Base-by-base conservation (phyloP, 2,797 vertebrate species). In the Phrynocephalus vlangalii region DNA sequence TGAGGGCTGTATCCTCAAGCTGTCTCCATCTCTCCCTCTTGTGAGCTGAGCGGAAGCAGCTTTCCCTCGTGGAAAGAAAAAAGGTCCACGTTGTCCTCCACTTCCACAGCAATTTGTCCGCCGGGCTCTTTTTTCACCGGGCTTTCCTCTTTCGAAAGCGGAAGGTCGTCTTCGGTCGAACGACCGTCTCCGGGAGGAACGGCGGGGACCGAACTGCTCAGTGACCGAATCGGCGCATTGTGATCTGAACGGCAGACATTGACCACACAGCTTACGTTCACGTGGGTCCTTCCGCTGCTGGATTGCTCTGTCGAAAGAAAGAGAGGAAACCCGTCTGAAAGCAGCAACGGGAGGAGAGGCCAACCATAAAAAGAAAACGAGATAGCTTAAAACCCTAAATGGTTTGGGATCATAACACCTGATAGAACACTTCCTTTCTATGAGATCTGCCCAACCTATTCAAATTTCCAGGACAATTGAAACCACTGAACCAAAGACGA, bases 251-350 rank as follows among this genome's bases (percentile, higher is more conserved):
- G 82, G 3, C 94, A 95, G 0, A 97, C 90, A 1, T 94, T 94
- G 86, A 97, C 96, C 2, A 96, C 92, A 2, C 96, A 96, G 3
- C 93, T 97, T 71, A 97, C 95, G 0, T 95, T 96, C 87, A 96
- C 95, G 4, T 95, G 95, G 0, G 92, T 96, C 68, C 93, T 94
- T 2, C 93, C 30, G 0, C 76, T 90, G 1, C 88, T 79, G 2
- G 91, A 91, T 22, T 90, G 86, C 44, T 95, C 96, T 97, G 94
- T 33, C 9, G 85, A 89, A 88, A 20, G 4, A 91, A 68, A 48
- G 2, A 52, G 0, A 75, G 11, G 8, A 52, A 52, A 52, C 52
- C 7, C 52, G 11, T 52, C 52, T 52, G 52, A 52, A 52, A 52
- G 52, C 52, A 52, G 52, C 52, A 52, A 11, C 7, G 11, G 52